These are phyloP conservation scores for Drosophila robusta DNA, from an alignment of 2,888 invertebrate genomes.

Conservation along the genomic window DNA sequence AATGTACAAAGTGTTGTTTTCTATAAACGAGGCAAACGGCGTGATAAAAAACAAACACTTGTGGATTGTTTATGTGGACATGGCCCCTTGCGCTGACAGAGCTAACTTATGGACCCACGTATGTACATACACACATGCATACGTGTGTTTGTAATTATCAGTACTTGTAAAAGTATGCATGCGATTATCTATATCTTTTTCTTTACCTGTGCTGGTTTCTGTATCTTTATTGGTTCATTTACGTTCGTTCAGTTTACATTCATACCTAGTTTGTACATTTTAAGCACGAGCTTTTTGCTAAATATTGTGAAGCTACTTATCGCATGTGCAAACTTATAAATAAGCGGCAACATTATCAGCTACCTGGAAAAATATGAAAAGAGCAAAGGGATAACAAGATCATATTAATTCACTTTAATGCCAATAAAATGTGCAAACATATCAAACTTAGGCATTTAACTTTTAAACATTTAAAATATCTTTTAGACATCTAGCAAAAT, in stretches of 20 bases:
- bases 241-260: constrained; percentile 23
- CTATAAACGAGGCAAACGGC: constrained; percentile 23
- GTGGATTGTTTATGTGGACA: constrained; percentile 48
- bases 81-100: constrained; percentile 28
- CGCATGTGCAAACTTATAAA: background rate
- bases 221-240: constrained; percentile 34
- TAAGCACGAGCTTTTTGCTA: constrained; percentile 6
- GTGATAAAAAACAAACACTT: constrained; percentile 60
- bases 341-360: background rate
- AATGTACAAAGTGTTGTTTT: constrained; percentile 24
- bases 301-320: background rate
- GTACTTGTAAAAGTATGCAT: background rate
- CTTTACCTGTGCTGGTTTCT: constrained; percentile 23
- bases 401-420: too few relatives aligned
- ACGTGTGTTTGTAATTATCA: background rate
- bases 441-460: too few relatives aligned
- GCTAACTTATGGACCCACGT: constrained; percentile 2
- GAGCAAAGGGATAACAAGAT: too few relatives aligned
- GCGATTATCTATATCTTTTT: constrained; percentile 12
- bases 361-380: background rate
- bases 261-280: constrained; percentile 15
- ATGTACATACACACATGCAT: background rate
- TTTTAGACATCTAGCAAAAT: too few relatives aligned
- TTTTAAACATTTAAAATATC: too few relatives aligned
- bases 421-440: too few relatives aligned